Conservation (phyloP, 2,888 invertebrate genomes). For the Lumbricus terrestris region DNA sequence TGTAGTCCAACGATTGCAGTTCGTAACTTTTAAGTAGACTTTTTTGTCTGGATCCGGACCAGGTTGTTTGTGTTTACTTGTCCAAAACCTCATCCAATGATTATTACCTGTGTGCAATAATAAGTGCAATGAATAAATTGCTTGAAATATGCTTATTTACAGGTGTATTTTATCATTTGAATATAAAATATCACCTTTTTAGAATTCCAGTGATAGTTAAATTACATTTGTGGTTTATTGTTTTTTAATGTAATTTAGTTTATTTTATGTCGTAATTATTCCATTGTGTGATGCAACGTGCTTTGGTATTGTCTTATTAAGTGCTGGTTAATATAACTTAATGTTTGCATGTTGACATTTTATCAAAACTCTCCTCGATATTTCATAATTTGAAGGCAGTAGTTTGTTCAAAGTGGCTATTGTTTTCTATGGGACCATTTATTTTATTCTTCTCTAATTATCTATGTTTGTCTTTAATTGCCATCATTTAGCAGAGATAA, state of each 20-base stretch:
- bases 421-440: not conserved
- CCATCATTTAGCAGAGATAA: not conserved
- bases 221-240: not conserved
- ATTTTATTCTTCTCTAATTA: not conserved
- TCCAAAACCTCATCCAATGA: too few relatives aligned
- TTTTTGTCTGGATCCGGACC: not conserved
- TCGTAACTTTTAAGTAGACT: not conserved
- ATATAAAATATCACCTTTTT: not conserved
- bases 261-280: not conserved
- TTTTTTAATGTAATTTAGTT: not conserved
- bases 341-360: not conserved
- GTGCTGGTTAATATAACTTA: too few relatives aligned
- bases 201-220: not conserved
- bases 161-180: too few relatives aligned
- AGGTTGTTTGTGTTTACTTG: not conserved
- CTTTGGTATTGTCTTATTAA: not conserved
- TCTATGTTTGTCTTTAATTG: not conserved
- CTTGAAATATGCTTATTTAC: too few relatives aligned
- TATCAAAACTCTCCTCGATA: not conserved
- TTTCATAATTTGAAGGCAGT: not conserved
- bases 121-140: not conserved
- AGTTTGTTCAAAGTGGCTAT: not conserved
- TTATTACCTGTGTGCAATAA: too few relatives aligned
- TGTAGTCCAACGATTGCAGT: too few relatives aligned
- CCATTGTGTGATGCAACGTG: not conserved